Evolutionary conservation across 2,113 vertebrate genomes (phyloP), one percentile per base, ranked within the genome.

Genomic region (Pomatorhinus ruficollis): DNA sequence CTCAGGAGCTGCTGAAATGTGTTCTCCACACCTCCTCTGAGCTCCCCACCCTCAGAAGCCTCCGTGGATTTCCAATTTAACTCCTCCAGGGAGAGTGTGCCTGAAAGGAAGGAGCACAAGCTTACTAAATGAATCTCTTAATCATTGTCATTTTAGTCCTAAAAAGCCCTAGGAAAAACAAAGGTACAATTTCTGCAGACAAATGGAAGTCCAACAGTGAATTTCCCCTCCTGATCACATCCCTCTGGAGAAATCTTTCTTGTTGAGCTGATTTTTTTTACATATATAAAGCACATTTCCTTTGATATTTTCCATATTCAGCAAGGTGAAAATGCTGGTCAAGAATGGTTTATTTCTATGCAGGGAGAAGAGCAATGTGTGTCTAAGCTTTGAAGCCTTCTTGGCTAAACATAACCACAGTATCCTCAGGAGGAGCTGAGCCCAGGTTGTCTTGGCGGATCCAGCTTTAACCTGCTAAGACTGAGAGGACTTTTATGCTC

Each of bases 31-130:
- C 60, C 76, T 83, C 39, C 63, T 49, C 64, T 49, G 56, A 94
- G 91, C 83, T 77, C 68, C 83, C 83, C 54, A 52, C 77, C 68
- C 69, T 72, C 87, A 93, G 40, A 39, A 93, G 33, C 87, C 91
- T 74, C 91, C 70, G 40, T 78, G 77, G 91, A 63, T 91, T 91
- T 81, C 76, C 52, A 92, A 19, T 95, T 92, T 86, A 94, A 83
- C 83, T 92, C 76, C 87, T 92, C 89, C 59, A 81, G 68, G 77
- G 60, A 87, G 15, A 87, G 5, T 6, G 16, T 63, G 80, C 68
- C 83, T 81, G 76, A 42, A 87, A 91, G 80, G 76, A 83, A 49
- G 59, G 45, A 91, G 37, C 33, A 70, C 16, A 89, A 63, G 64
- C 71, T 94, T 61, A 53, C 60, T 94, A 94, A 92, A 91, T 61